Percentiles rank a stretch among this genome's conserved stretches.
Evolutionary conservation across 1,140 invertebrate species (phyloP).

Genomic region (Lasioglossum albipes): DNA sequence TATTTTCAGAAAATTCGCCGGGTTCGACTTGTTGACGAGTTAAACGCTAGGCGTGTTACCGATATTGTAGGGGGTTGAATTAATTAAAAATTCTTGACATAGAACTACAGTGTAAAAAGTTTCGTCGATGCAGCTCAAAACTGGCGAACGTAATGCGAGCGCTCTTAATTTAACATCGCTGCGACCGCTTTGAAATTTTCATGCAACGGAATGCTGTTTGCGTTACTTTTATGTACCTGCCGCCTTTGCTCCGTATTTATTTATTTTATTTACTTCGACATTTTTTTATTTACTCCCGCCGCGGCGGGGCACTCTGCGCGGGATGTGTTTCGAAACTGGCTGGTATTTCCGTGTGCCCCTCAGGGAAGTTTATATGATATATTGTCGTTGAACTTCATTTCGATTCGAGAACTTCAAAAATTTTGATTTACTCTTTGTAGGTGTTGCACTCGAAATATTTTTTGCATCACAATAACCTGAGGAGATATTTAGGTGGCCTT

Average conservation of each 20-base stretch:
- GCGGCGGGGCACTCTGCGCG: neutral
- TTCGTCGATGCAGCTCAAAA: constrained; percentile 1
- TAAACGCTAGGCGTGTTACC: too few species aligned
- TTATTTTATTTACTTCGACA: constrained; percentile 20
- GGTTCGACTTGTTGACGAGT: too few species aligned
- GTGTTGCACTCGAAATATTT: too few species aligned
- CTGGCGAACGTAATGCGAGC: neutral
- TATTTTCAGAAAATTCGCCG: too few species aligned
- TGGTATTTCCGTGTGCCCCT: neutral
- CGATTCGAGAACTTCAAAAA: too few species aligned
- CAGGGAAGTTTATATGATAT: too few species aligned
- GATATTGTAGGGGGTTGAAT: neutral
- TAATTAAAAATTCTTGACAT: neutral
- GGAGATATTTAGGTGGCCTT: too few species aligned
- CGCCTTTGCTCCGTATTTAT: constrained; percentile 15
- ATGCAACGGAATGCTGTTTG: neutral
- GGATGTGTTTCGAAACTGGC: neutral
- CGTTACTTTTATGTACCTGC: neutral
- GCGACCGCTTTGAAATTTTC: constrained; percentile 2
- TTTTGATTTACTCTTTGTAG: too few species aligned
- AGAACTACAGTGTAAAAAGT: neutral
- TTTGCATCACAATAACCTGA: too few species aligned
- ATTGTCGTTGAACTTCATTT: too few species aligned
- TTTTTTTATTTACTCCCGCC: neutral
- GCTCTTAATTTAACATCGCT: constrained; percentile 14